These are phyloP conservation scores for Campoplex capitator DNA, from an alignment of 2,888 invertebrate genomes.

Conservation along the genomic window DNA sequence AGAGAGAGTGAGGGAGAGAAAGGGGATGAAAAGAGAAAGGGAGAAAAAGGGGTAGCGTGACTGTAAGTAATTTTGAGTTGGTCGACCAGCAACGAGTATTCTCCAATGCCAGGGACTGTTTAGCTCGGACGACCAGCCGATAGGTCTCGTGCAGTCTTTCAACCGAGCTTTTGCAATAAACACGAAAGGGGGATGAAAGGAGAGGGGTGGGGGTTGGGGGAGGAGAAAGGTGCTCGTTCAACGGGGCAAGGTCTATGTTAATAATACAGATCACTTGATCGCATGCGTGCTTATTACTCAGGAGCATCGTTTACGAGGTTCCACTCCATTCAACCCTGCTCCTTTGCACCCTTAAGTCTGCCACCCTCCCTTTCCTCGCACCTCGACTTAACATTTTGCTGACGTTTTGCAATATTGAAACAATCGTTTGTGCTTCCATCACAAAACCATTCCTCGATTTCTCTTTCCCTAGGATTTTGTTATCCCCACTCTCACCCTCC, in stretches of 20 bases:
- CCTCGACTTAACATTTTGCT: neutral
- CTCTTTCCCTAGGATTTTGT: neutral
- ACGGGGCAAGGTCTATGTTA: slow-evolving; percentile 83
- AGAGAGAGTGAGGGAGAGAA: neutral
- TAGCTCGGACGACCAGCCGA: slow-evolving; percentile 53
- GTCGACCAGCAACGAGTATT: slow-evolving; percentile 15
- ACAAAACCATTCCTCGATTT: neutral
- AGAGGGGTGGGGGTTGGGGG: neutral
- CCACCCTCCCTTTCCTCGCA: neutral
- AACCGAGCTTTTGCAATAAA: slow-evolving; percentile 66
- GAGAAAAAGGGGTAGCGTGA: slow-evolving; percentile 76
- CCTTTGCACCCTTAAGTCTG: neutral
- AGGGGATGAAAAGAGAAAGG: slow-evolving; percentile 14
- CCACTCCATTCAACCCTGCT: neutral
- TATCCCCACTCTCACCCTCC: neutral
- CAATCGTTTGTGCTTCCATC: neutral
- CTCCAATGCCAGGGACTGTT: slow-evolving; percentile 40
- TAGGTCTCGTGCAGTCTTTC: slow-evolving; percentile 47
- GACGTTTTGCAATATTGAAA: neutral
- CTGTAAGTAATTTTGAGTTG: slow-evolving; percentile 78
- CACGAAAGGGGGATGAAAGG: slow-evolving; percentile 16
- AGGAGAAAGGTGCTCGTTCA: slow-evolving; percentile 33
- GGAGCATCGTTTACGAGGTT: slow-evolving; percentile 52
- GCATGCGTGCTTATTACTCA: slow-evolving; percentile 80
- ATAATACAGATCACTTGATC: slow-evolving; percentile 81